These are phyloP conservation scores for Microcebus tavaratra DNA, from an alignment of 2,113 vertebrate species.

Conservation along the genomic window DNA sequence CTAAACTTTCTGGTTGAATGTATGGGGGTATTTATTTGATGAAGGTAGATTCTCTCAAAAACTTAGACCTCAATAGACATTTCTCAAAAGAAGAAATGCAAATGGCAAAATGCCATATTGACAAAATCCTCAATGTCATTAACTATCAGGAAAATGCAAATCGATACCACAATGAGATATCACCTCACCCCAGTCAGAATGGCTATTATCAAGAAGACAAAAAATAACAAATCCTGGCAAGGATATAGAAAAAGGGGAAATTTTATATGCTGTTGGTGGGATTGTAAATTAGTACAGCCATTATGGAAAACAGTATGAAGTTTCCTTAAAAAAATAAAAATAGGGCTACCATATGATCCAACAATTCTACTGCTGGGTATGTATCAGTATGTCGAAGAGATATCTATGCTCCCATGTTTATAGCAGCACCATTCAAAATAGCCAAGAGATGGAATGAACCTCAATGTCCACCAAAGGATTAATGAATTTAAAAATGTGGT, in stretches of 20 bases:
- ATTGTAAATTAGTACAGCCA: background rate
- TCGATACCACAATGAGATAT: background rate
- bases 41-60: background rate
- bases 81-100: background rate
- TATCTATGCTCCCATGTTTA: background rate
- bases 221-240: background rate
- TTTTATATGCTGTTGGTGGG: background rate
- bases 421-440: background rate
- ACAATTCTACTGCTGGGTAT: background rate
- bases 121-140: background rate
- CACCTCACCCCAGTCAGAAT: background rate
- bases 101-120: background rate
- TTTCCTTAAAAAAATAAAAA: background rate
- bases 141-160: background rate
- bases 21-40: background rate
- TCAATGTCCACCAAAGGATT: background rate
- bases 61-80: background rate
- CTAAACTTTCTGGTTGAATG: background rate
- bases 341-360: background rate
- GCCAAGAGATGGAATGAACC: background rate
- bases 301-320: background rate
- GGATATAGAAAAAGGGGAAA: background rate
- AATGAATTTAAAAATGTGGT: background rate
- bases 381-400: background rate
- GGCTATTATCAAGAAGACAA: background rate